phyloP scores from a whole-genome alignment of 1,140 invertebrate species.

The Drosophila nigromelanica region DNA sequence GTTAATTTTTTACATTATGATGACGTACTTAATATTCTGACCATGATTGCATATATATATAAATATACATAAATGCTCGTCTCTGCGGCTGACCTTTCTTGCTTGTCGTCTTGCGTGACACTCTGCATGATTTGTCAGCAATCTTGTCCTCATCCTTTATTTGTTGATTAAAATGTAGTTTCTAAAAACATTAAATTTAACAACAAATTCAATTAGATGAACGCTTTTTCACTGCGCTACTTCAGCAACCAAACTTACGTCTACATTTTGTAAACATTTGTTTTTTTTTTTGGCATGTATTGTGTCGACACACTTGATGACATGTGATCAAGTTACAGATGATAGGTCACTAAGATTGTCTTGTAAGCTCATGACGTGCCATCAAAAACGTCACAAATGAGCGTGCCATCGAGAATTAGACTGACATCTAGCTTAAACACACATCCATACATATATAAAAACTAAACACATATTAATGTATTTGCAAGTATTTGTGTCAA shows the following conservation, averaged over 20 bases:
- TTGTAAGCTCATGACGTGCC: too few species aligned
- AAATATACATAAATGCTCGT: too few species aligned
- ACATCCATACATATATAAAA: background rate
- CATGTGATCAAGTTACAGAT: background rate
- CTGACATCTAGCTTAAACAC: background rate
- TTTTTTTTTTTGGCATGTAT: too few species aligned
- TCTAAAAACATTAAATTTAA: too few species aligned
- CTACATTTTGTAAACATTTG: too few species aligned
- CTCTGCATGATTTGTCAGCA: background rate
- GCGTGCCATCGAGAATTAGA: background rate
- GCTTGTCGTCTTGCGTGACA: background rate
- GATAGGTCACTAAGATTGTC: background rate
- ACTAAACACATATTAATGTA: background rate
- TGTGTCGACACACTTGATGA: too few species aligned
- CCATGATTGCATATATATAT: too few species aligned
- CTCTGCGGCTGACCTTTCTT: background rate
- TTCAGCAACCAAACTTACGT: background rate
- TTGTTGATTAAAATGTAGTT: too few species aligned
- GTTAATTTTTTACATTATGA: too few species aligned
- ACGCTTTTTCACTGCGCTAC: too few species aligned
- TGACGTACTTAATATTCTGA: too few species aligned
- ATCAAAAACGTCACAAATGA: background rate
- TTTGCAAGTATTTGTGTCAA: conserved; percentile 34
- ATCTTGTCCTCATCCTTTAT: background rate
- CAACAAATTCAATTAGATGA: too few species aligned